phyloP scores from a whole-genome alignment of 2,797 vertebrate species.

The Enteromius paludinosus region DNA sequence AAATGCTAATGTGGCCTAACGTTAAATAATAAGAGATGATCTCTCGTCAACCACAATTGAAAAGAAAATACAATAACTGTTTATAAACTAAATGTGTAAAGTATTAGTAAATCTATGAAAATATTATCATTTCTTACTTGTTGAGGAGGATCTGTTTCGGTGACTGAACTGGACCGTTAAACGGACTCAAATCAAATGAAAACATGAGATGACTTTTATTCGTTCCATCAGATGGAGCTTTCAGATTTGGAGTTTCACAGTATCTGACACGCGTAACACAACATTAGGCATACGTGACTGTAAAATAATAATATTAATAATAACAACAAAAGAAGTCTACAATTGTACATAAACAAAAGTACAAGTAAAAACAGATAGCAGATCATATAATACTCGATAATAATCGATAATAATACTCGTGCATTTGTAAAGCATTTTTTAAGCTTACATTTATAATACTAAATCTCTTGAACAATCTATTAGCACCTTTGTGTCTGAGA shows the following conservation, averaged over 20 bases:
- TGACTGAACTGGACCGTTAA: slow-evolving; percentile 9
- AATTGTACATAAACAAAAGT: background rate
- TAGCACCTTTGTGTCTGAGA: slow-evolving; percentile 28
- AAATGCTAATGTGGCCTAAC: background rate
- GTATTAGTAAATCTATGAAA: background rate
- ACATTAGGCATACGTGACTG: background rate
- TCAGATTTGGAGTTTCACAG: background rate
- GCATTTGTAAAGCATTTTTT: background rate
- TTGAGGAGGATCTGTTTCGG: background rate
- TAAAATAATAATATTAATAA: background rate
- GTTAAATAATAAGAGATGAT: background rate
- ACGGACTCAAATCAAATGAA: slow-evolving; percentile 12
- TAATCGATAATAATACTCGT: background rate
- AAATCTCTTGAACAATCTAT: background rate
- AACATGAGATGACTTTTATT: slow-evolving; percentile 27
- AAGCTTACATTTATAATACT: slow-evolving; percentile 19
- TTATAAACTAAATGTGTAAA: background rate
- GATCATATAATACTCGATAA: too few relatives aligned
- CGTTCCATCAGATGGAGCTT: background rate
- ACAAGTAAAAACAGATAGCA: background rate
- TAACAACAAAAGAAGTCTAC: background rate
- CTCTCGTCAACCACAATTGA: background rate
- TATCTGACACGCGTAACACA: background rate
- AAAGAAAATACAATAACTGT: background rate
- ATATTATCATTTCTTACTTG: background rate